Base-by-base conservation (phyloP, 2,888 invertebrate genomes). In the Ernsta delagoae region DNA sequence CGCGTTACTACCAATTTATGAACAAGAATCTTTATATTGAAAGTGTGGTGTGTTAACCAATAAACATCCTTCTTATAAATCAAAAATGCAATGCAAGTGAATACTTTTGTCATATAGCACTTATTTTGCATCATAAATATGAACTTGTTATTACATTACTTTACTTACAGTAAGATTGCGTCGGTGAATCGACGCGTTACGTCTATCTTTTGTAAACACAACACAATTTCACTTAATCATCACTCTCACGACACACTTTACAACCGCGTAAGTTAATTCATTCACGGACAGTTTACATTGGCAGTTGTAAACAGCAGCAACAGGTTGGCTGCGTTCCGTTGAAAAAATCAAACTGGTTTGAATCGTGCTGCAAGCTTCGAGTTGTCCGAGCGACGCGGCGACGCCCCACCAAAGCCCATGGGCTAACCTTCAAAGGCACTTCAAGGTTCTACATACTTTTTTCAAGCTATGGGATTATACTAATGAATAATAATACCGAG, bases 181-280 rank as follows among this genome's bases (percentile, higher is more conserved):
- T 48, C 67, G 11, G 12, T 61, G 8, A 53, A 16, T 16, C 16
- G 16, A 16, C 16, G 16, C 16, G 36, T 61, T 34, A 61, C 50
- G 50, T 50, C 36, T 39, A 16, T 41, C 39, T 59, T 54, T 61
- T 61, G 67, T 67, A 61, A 60, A 67, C 60, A 66, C 45, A 72
- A 74, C 75, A 78, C 77, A 75, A 76, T 87, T 86, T 89, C 89
- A 92, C 90, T 88, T 86, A 81, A 83, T 77, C 85, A 88, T 87
- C 84, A 89, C 90, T 87, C 76, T 85, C 80, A 80, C 81, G 69
- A 70, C 61, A 62, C 62, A 70, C 60, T 75, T 74, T 16, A 75
- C 72, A 76, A 75, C 75, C 74, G 74, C 73, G 78, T 78, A 81
- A 79, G 77, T 74, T 70, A 77, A 81, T 74, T 84, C 83, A 85